These are phyloP conservation scores for Neodiprion lecontei DNA, from an alignment of 1,140 invertebrate genomes.

Conservation along the genomic window DNA sequence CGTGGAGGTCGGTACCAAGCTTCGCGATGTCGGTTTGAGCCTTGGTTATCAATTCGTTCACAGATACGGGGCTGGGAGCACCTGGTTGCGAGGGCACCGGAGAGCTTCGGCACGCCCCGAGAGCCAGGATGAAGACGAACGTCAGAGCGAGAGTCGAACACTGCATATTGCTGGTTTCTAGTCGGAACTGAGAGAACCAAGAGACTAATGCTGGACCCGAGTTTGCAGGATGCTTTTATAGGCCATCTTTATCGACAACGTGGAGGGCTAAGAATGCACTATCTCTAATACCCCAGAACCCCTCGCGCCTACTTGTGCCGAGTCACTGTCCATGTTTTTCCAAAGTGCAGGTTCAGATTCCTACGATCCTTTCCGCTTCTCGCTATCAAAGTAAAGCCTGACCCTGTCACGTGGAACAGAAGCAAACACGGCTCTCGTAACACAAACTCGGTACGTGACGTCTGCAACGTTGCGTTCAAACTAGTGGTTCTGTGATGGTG, in stretches of 20 bases:
- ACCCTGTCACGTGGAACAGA: too few relatives aligned
- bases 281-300: conserved; percentile 12
- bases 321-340: too few relatives aligned
- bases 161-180: neutral
- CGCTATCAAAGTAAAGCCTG: too few relatives aligned
- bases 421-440: too few relatives aligned
- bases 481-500: too few relatives aligned
- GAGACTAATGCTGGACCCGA: conserved; percentile 36
- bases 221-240: conserved; percentile 43
- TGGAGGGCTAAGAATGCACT: conserved; percentile 38
- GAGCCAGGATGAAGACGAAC: conserved; percentile 26
- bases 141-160: conserved; percentile 18
- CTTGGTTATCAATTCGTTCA: conserved; percentile 34
- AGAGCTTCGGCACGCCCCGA: conserved; percentile 21
- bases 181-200: conserved; percentile 13
- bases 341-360: too few relatives aligned
- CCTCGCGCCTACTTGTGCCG: neutral
- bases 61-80: conserved; percentile 16
- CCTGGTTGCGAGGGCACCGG: neutral
- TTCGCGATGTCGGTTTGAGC: conserved; percentile 39
- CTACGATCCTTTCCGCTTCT: too few relatives aligned
- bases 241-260: conserved; percentile 43
- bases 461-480: too few relatives aligned
- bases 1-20: conserved; percentile 37
- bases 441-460: too few relatives aligned